Percentiles rank a stretch among this genome's conserved stretches.
phyloP scores from a whole-genome alignment of 2,888 invertebrate species.

The Iphiclides podalirius region DNA sequence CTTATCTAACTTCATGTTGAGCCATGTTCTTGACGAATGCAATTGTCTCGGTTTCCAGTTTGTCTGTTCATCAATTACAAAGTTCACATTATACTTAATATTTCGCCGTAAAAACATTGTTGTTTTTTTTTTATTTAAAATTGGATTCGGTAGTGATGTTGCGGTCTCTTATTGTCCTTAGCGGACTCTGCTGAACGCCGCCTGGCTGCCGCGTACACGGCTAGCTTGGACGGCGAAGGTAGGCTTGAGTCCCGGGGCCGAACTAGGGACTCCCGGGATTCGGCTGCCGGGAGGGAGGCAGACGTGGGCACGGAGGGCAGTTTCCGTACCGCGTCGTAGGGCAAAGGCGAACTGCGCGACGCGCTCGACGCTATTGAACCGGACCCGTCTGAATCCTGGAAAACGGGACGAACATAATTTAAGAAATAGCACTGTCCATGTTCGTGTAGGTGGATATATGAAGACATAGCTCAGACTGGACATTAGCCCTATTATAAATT shows the following conservation, averaged over 20 bases:
- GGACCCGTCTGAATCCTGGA: constrained; percentile 69
- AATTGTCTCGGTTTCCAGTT: too few species aligned
- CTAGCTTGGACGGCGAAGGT: constrained; percentile 83
- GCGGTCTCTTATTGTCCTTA: constrained; percentile 77
- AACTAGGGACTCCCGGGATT: constrained; percentile 72
- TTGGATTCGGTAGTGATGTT: constrained; percentile 86
- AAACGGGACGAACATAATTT: constrained; percentile 19
- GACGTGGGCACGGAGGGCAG: constrained; percentile 73
- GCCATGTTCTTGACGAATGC: too few species aligned
- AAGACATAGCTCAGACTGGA: too few species aligned
- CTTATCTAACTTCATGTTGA: too few species aligned
- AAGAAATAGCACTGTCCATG: too few species aligned
- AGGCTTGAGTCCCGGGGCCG: constrained; percentile 72
- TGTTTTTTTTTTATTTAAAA: constrained; percentile 69
- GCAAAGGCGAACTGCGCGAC: constrained; percentile 66
- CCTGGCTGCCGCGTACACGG: constrained; percentile 77
- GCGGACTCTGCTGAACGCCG: constrained; percentile 81
- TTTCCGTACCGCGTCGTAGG: constrained; percentile 69
- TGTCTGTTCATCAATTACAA: too few species aligned
- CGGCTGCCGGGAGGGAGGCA: constrained; percentile 72
- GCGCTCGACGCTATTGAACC: constrained; percentile 70
- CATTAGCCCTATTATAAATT: too few species aligned
- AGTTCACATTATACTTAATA: too few species aligned
- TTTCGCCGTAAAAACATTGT: too few species aligned
- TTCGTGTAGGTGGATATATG: too few species aligned